Conservation (phyloP, 2,888 invertebrate species). For the Cephalotes varians region DNA sequence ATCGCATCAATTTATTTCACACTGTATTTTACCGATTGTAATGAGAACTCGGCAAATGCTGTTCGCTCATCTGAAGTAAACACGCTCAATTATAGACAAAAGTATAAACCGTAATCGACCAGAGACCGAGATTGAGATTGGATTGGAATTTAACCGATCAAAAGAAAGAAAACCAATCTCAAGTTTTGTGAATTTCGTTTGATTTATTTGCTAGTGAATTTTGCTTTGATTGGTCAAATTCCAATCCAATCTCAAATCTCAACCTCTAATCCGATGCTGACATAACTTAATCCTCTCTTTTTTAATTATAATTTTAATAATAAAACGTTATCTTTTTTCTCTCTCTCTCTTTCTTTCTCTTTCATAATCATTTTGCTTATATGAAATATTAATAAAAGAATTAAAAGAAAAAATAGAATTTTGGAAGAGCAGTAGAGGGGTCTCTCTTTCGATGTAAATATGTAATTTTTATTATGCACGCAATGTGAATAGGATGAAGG, state of each 20-base stretch:
- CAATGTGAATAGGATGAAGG: not conserved
- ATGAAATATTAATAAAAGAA: not conserved
- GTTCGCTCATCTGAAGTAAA: not conserved
- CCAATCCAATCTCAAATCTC: too few relatives aligned
- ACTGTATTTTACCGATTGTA: not conserved
- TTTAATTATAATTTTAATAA: conserved; percentile 16
- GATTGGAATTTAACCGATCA: too few relatives aligned
- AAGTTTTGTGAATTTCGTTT: too few relatives aligned
- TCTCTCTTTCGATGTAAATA: not conserved
- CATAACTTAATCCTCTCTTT: not conserved
- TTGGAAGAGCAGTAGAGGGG: not conserved
- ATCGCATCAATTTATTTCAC: not conserved
- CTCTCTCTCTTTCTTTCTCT: not conserved
- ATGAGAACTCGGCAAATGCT: not conserved
- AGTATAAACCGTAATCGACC: too few relatives aligned
- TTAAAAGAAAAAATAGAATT: not conserved
- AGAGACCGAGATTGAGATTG: too few relatives aligned
- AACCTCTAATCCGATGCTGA: too few relatives aligned
- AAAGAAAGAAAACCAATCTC: too few relatives aligned
- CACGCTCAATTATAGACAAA: not conserved
- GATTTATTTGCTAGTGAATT: too few relatives aligned
- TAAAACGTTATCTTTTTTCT: not conserved
- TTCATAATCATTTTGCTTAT: not conserved
- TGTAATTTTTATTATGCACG: conserved; percentile 7
- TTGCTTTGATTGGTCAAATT: too few relatives aligned